Base-by-base conservation (phyloP, 2,797 vertebrate species). In the Chelmon rostratus region DNA sequence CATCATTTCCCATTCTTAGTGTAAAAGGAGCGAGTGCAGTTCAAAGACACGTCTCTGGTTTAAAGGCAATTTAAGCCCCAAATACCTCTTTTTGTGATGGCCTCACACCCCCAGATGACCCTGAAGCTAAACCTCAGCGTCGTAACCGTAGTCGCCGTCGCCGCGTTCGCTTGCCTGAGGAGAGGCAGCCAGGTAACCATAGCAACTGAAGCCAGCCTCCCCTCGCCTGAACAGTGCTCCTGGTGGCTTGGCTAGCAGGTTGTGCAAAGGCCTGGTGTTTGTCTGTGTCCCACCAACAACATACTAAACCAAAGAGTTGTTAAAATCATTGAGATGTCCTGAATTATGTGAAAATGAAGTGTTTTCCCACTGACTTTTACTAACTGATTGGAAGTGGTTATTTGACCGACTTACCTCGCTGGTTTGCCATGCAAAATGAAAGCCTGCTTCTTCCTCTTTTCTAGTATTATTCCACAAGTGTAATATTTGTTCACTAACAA, bases 111-210 rank as follows among this genome's bases (percentile, higher is more conserved):
- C 82, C 96, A 99, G 98, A 99, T 97, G 96, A 98, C 93, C 94
- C 96, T 86, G 97, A 98, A 92, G 96, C 95, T 95, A 99, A 98
- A 95, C 95, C 96, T 91, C 97, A 97, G 95, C 97, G 97, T 92
- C 97, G 98, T 94, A 99, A 99, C 95, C 98, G 97, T 96, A 99
- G 98, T 95, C 96, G 97, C 77, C 97, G 98, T 90, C 97, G 98
- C 91, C 97, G 95, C 77, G 93, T 95, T 92, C 97, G 96, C 93
- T 96, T 97, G 95, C 96, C 96, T 88, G 97, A 99, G 95, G 97
- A 98, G 95, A 97, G 97, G 97, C 98, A 98, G 96, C 97, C 97
- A 99, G 98, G 98, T 99, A 99, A 97, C 95, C 90, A 79, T 92
- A 90, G 79, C 63, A 76, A 94, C 93, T 79, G n/a, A n/a, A n/a